Evolutionary conservation across 2,797 vertebrate genomes (phyloP).

Genomic region (Rhinatrema bivittatum): DNA sequence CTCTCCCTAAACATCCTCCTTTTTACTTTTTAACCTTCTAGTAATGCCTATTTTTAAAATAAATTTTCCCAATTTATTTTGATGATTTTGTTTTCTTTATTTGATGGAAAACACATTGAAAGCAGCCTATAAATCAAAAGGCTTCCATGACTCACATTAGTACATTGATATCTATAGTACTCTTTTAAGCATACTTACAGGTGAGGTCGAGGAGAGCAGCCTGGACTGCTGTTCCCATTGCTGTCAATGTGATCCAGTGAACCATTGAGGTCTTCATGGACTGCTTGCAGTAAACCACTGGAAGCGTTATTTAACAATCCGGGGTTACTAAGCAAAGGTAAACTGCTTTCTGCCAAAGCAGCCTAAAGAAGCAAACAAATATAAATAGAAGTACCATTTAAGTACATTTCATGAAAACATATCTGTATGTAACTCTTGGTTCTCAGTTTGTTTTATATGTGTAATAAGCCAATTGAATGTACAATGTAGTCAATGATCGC

Average conservation of each 20-base stretch:
- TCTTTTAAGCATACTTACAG: slow-evolving; percentile 72
- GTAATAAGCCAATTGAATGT: slow-evolving; percentile 25
- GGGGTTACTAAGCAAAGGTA: slow-evolving; percentile 88
- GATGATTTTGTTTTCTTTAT: too few relatives aligned
- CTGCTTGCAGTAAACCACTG: slow-evolving; percentile 79
- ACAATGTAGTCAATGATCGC: slow-evolving; percentile 17
- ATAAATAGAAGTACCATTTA: not conserved
- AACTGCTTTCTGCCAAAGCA: slow-evolving; percentile 93
- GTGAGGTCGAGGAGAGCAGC: slow-evolving; percentile 90
- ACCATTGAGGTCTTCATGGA: slow-evolving; percentile 90
- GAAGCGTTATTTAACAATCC: slow-evolving; percentile 85
- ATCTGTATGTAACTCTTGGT: not conserved
- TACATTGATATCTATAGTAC: too few relatives aligned
- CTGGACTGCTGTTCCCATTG: slow-evolving; percentile 92
- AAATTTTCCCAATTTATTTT: too few relatives aligned
- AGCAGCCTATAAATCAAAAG: too few relatives aligned
- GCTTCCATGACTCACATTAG: too few relatives aligned
- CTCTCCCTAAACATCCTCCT: too few relatives aligned
- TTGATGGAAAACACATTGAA: too few relatives aligned
- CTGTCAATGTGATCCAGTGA: slow-evolving; percentile 94
- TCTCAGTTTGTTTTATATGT: slow-evolving; percentile 15
- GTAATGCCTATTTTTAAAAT: too few relatives aligned
- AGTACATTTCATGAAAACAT: slow-evolving; percentile 1
- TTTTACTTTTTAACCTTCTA: too few relatives aligned
- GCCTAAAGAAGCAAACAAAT: slow-evolving; percentile 62